Conservation (phyloP, 2,797 vertebrate species). For the Acropternis orthonyx region DNA sequence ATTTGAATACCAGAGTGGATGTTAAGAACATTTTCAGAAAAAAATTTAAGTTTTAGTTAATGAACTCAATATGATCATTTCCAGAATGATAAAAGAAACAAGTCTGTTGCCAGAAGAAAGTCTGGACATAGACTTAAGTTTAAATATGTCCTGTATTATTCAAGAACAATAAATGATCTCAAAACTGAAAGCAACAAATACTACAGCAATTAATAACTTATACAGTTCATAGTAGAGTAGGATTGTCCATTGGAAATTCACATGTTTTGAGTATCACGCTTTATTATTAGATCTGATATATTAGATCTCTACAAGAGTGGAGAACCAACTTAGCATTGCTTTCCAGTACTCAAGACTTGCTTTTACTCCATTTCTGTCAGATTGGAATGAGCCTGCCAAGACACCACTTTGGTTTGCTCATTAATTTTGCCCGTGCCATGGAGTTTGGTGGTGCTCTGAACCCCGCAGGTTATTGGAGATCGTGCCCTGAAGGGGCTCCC, state of each 20-base stretch:
- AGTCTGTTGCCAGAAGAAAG: background rate
- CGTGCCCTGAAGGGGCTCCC: fast-evolving
- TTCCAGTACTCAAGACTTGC: background rate
- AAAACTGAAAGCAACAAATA: background rate
- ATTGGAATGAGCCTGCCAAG: background rate
- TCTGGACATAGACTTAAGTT: background rate
- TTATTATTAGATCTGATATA: background rate
- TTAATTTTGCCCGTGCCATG: background rate
- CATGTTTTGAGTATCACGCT: background rate
- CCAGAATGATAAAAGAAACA: background rate
- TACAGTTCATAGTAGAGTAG: background rate
- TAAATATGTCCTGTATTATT: background rate
- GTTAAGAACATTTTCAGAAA: slow-evolving; percentile 38
- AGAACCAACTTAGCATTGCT: background rate
- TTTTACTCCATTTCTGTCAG: background rate
- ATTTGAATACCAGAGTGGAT: slow-evolving; percentile 32
- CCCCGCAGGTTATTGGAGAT: background rate
- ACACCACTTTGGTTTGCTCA: background rate
- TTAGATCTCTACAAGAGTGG: background rate
- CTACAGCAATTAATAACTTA: background rate
- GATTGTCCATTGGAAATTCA: background rate
- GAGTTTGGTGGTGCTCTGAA: background rate
- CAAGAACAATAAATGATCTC: background rate
- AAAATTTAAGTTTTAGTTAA: slow-evolving; percentile 2
- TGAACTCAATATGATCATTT: background rate